Evolutionary conservation across 2,113 vertebrate genomes (phyloP), one percentile per base, ranked within the genome.

Genomic region (Otolemur garnettii): DNA sequence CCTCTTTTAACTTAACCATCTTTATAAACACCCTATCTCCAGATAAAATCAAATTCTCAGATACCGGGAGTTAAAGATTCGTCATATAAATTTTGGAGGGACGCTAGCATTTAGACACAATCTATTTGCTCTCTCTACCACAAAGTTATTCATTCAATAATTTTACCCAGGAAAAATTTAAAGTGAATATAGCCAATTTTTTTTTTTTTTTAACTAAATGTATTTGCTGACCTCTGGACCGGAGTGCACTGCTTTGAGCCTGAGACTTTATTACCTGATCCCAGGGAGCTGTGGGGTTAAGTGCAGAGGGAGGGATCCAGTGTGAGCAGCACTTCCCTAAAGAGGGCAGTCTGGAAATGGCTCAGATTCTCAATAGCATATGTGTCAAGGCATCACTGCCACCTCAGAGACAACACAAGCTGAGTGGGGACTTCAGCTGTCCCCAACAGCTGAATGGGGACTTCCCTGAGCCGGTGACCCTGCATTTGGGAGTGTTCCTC

Each of bases 81-180:
- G 71, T 71, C 15, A 66, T 33, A 50, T 2, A 9, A 64, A 60
- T 38, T 88, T 94, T 38, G 30, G 59, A 55, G 17, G 7, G 22
- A 57, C 18, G 19, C 19, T n/a, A 80, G 80, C 13, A 38, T 26
- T 55, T 15, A 75, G 62, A 59, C 69, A 59, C 24, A 80, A 80
- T 84, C 7, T 82, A 17, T 91, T 71, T 78, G 75, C 28, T 62
- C 3, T 89, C 35, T 53, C 19, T 86, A 57, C 60, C 18, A 90
- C 59, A 84, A 60, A 59, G 30, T 75, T 75, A 30, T 79, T 22
- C 50, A 62, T 28, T 6, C 13, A 83, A 33, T 71, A 68, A 79
- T 92, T 89, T 95, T 87, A 90, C 59, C 59, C 19, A 64, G 78
- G n/a, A 87, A 94, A 88, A 86, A 28, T 64, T 69, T 60, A 75